These are phyloP conservation scores for Eclectus roratus DNA, from an alignment of 2,113 vertebrate genomes.

Conservation along the genomic window DNA sequence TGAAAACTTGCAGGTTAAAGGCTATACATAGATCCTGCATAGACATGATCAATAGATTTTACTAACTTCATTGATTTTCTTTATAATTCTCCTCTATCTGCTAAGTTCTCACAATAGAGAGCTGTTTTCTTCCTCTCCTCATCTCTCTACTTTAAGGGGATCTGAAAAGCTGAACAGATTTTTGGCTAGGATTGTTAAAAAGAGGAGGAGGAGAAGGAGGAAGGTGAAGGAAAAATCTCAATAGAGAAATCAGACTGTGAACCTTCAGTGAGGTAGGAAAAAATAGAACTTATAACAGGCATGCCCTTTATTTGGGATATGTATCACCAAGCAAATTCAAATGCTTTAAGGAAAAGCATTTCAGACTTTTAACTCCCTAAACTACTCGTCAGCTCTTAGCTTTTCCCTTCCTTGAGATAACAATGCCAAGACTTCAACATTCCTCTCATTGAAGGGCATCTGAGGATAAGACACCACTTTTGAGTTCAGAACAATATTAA, in stretches of 20 bases:
- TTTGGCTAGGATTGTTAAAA: background rate
- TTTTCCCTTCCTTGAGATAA: background rate
- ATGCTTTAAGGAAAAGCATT: background rate
- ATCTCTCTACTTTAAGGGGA: background rate
- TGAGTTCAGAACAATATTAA: background rate
- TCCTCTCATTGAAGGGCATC: background rate
- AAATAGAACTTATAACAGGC: background rate
- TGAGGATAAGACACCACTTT: background rate
- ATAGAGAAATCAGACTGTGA: background rate
- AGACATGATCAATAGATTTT: background rate
- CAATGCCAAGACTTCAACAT: background rate
- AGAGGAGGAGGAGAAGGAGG: background rate
- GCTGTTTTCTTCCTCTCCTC: background rate
- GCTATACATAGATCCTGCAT: background rate
- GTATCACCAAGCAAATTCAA: background rate
- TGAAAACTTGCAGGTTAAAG: background rate
- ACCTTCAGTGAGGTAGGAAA: background rate
- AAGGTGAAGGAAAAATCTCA: background rate
- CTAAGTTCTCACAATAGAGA: background rate
- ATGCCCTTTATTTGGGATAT: background rate
- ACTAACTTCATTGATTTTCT: background rate
- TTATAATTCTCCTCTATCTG: background rate
- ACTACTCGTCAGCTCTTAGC: background rate
- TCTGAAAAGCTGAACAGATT: slow-evolving; percentile 15
- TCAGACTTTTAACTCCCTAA: background rate